Evolutionary conservation across 2,113 vertebrate species (phyloP).

Genomic region (Cochlearius cochlearius): DNA sequence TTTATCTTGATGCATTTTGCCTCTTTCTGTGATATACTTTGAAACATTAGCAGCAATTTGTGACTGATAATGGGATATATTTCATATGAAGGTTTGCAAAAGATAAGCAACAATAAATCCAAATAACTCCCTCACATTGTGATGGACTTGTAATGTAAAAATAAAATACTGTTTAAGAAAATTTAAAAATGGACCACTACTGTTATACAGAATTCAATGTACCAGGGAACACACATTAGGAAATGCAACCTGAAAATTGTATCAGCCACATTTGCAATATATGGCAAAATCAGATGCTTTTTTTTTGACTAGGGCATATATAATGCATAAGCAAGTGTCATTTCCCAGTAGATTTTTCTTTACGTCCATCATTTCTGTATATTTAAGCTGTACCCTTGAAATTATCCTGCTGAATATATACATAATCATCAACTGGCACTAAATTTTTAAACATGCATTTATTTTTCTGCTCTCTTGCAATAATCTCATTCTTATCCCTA

Average conservation of each 20-base stretch:
- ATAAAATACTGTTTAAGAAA: not conserved
- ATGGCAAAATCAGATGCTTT: not conserved
- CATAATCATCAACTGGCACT: not conserved
- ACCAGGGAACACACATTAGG: not conserved
- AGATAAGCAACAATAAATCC: not conserved
- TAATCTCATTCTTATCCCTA: not conserved
- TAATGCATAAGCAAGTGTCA: not conserved
- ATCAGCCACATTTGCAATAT: not conserved
- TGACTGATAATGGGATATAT: not conserved
- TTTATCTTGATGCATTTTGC: not conserved
- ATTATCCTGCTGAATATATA: not conserved
- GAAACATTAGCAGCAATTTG: not conserved
- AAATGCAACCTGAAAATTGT: not conserved
- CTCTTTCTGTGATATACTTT: not conserved
- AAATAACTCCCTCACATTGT: not conserved
- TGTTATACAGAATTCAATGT: not conserved
- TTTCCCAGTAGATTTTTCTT: not conserved
- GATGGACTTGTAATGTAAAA: not conserved
- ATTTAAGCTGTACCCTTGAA: not conserved
- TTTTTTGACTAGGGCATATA: not conserved
- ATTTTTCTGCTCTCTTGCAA: not conserved
- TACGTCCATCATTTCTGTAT: not conserved
- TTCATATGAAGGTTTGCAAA: not conserved
- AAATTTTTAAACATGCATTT: not conserved
- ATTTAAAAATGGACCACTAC: not conserved